phyloP scores from a whole-genome alignment of 2,113 vertebrate genomes.

The Syngnathus scovelli region DNA sequence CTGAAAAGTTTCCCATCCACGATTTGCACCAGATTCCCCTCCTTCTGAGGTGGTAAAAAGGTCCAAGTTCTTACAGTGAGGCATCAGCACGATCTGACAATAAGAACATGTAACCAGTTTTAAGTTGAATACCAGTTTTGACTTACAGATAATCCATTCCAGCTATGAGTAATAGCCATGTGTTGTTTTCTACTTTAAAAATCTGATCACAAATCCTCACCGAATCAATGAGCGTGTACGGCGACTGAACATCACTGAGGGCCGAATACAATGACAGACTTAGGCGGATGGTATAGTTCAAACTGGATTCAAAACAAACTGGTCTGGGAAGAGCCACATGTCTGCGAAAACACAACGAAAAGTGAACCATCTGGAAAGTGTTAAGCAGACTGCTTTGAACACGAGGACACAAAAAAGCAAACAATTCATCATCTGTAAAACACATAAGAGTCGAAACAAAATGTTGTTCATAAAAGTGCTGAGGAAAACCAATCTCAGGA shows the following conservation, averaged over 20 bases:
- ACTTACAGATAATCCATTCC: not conserved
- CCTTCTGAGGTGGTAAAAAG: slow-evolving; percentile 84
- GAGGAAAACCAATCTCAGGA: not conserved
- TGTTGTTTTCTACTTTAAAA: not conserved
- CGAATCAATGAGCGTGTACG: slow-evolving; percentile 91
- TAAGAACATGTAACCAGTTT: not conserved
- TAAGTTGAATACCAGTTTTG: not conserved
- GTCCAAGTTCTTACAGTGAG: slow-evolving; percentile 90
- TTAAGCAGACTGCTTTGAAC: not conserved
- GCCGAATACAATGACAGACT: slow-evolving; percentile 84
- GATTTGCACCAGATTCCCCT: slow-evolving; percentile 74
- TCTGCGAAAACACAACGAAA: slow-evolving; percentile 56
- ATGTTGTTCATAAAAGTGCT: not conserved
- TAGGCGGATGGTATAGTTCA: slow-evolving; percentile 89
- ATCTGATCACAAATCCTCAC: slow-evolving; percentile 62
- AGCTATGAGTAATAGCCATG: not conserved
- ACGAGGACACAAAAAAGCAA: not conserved
- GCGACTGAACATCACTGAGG: slow-evolving; percentile 76
- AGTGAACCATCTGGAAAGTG: not conserved
- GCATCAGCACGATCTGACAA: slow-evolving; percentile 89
- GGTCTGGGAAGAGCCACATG: slow-evolving; percentile 81
- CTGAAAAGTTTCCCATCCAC: slow-evolving; percentile 88
- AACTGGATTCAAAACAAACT: slow-evolving; percentile 86
- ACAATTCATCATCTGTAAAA: not conserved
- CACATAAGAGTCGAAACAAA: not conserved